Evolutionary conservation across 2,888 invertebrate species (phyloP).

Genomic region (Lithophane ornitopus): DNA sequence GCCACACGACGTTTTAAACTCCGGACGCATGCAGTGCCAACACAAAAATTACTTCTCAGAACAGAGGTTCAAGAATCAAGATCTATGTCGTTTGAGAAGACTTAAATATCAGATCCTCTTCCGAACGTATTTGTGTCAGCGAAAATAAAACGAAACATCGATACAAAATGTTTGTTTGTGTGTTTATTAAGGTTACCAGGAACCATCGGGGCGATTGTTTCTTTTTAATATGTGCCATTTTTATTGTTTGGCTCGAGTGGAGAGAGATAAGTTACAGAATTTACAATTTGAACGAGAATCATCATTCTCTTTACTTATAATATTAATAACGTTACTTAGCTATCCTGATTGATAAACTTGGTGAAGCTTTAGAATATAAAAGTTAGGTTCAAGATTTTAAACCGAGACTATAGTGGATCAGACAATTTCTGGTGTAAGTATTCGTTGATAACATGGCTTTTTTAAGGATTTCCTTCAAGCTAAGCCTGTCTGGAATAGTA

Average conservation of each 20-base stretch:
- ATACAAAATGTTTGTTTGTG: slow-evolving; percentile 46
- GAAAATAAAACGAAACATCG: slow-evolving; percentile 30
- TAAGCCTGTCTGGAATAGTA: neutral
- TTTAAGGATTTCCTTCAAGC: neutral
- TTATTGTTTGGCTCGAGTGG: slow-evolving; percentile 13
- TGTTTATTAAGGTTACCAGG: slow-evolving; percentile 39
- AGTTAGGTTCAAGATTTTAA: neutral
- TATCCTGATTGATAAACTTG: neutral
- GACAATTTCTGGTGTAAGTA: neutral
- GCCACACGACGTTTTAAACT: slow-evolving; percentile 80
- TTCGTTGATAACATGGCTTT: neutral
- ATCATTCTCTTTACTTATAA: neutral
- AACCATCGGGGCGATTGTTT: slow-evolving; percentile 15
- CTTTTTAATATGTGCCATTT: slow-evolving; percentile 37
- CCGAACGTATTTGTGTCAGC: slow-evolving; percentile 73
- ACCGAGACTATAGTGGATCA: neutral
- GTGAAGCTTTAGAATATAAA: neutral
- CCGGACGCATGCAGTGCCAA: slow-evolving; percentile 85
- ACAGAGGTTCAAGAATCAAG: slow-evolving; percentile 88
- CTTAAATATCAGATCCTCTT: slow-evolving; percentile 79
- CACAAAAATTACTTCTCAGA: slow-evolving; percentile 84
- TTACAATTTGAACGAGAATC: neutral
- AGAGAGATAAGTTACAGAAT: slow-evolving; percentile 16
- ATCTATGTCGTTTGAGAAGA: slow-evolving; percentile 81
- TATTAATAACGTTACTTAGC: neutral